Evolutionary conservation across 2,113 vertebrate genomes (phyloP), one percentile per base, ranked within the genome.

Genomic region (Anser cygnoides): DNA sequence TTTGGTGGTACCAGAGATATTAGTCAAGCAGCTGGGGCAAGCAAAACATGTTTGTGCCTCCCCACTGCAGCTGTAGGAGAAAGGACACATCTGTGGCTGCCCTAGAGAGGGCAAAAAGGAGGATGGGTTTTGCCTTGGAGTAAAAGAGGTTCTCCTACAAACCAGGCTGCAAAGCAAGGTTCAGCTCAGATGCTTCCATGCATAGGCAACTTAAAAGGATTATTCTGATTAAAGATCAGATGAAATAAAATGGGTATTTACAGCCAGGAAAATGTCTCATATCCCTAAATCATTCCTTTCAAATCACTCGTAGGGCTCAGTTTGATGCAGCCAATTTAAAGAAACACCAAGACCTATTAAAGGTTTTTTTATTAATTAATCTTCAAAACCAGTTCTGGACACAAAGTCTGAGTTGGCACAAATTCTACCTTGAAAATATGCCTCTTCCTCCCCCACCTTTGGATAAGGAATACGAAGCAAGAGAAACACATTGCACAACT

Each of bases 401-500:
- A 90, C 33, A 41, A 78, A 94, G 65, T 78, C 68, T 61, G 79
- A 88, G 29, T 82, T 86, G 76, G 79, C 83, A 96, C 55, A 67
- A 87, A 80, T 55, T 90, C 75, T 66, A 23, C 67, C 63, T 77
- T 22, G 2, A 84, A 92, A 94, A n/a, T 9, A 65, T 37, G 54
- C 35, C 37, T 89, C n/a, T 90, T 79, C 66, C 93, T 94, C 66
- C 86, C 58, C 77, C 86, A 93, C 31, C 90, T 84, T 84, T 93
- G 84, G 62, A 54, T 73, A 66, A 94, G 39, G 70, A 94, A 55
- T 16, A 84, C 2, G 11, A 87, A 89, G 76, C 39, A 75, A 78
- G 23, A 83, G 66, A 89, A 92, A 82, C 86, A 95, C 76, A 90
- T 94, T 97, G 95, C 90, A 79, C 83, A 92, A 92, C 73, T 84